These are phyloP conservation scores for Zygothrica quintamaculata DNA, from an alignment of 2,888 invertebrate species.

Conservation along the genomic window DNA sequence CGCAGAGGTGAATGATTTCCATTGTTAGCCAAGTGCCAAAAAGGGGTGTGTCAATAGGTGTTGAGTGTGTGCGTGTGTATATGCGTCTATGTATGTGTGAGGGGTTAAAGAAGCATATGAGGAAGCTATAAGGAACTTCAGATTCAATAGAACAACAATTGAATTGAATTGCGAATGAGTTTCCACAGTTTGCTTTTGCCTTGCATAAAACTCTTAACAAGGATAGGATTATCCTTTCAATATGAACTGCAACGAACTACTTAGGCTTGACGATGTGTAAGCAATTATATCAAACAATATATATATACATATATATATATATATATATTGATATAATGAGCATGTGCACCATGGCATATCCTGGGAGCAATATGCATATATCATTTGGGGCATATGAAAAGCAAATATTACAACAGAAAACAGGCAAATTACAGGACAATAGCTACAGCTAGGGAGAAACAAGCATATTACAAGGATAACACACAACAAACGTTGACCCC, in stretches of 20 bases:
- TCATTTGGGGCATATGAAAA: slow-evolving; percentile 66
- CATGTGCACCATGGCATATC: slow-evolving; percentile 10
- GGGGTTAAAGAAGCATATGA: neutral
- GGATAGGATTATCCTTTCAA: no score
- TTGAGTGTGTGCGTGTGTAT: neutral
- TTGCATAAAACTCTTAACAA: no score
- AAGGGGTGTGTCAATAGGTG: slow-evolving; percentile 60
- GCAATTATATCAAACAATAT: no score
- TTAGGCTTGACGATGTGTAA: no score
- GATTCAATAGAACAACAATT: no score
- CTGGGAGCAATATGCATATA: slow-evolving; percentile 61
- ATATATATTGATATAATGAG: slow-evolving; percentile 18
- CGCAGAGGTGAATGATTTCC: slow-evolving; percentile 51
- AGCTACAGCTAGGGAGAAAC: slow-evolving; percentile 52
- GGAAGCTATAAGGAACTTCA: slow-evolving; percentile 4
- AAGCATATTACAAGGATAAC: slow-evolving; percentile 77
- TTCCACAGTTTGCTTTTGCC: no score
- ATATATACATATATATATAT: no score
- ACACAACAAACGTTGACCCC: slow-evolving; percentile 51
- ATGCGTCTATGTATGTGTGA: neutral
- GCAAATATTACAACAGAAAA: slow-evolving; percentile 59
- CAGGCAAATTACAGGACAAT: slow-evolving; percentile 74
- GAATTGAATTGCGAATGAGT: no score
- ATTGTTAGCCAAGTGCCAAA: slow-evolving; percentile 55
- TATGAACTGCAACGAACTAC: no score